Base-by-base conservation (phyloP, 2,888 invertebrate genomes). In the Epicampocera succincta region DNA sequence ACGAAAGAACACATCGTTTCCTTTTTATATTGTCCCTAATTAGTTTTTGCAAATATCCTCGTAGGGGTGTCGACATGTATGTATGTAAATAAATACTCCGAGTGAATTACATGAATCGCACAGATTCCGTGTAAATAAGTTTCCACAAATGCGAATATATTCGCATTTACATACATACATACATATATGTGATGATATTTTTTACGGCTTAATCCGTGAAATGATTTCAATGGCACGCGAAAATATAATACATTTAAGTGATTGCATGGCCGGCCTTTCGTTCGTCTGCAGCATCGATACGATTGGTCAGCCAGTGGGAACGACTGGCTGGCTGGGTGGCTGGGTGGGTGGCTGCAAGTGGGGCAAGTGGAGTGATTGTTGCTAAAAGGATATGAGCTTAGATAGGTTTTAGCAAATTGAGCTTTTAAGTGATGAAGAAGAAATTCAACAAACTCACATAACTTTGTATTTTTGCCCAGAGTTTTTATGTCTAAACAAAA, bases 181-280 rank as follows among this genome's bases (percentile, higher is more conserved):
- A 25, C 5, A 5, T 25, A 72, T 52, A 21, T 25, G 15, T 52
- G 21, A 17, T 66, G 33, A 8, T 44, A 19, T 8, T 19, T 48
- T 77, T 69, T 50, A 19, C 44, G 21, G 76, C 80, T 72, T 90
- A 90, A 90, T 90, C 90, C 90, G 86, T 86, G 86, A 84, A 89
- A 89, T 90, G 87, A 89, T 89, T 90, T 90, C 90, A 86, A 76
- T 86, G 89, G 86, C 90, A 90, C 90, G 90, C 87, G 88, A 85
- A 86, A 44, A 86, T 86, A 86, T 88, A 85, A 86, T 85, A 85
- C 86, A 85, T 80, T 83, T 84, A 84, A 84, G 81, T 80, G 84
- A 75, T 38, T 83, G 58, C 71, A 66, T 65, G 63, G 69, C 17
- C 58, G 63, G 69, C 17, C 58, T 52, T 17, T 33, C 65, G 15